A percentile compares a stretch with the other conserved stretches of the same genome.
These are phyloP conservation scores for Gambusia holbrooki DNA, from an alignment of 2,113 vertebrate species.

Conservation along the genomic window DNA sequence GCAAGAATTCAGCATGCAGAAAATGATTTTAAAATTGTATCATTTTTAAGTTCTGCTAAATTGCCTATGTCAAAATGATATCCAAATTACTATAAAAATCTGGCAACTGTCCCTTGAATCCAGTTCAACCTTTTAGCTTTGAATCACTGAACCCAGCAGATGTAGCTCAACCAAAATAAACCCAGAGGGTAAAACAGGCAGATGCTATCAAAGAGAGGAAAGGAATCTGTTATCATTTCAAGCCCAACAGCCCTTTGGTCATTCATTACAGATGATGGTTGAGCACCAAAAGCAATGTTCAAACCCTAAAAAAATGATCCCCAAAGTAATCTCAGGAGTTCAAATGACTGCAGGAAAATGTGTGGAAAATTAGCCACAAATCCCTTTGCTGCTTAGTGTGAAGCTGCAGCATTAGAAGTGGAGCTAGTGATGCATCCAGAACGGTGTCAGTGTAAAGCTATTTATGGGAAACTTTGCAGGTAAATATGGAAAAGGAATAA, in stretches of 20 bases:
- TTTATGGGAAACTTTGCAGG: background rate
- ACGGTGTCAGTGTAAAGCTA: background rate
- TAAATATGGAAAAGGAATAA: background rate
- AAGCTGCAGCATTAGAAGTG: slow-evolving; percentile 14
- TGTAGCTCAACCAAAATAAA: slow-evolving; percentile 20
- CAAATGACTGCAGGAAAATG: background rate
- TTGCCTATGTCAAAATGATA: background rate
- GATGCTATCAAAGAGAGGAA: slow-evolving; percentile 12
- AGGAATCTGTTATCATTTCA: slow-evolving; percentile 17
- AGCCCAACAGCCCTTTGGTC: slow-evolving; percentile 7
- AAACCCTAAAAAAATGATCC: background rate
- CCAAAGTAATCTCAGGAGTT: slow-evolving; percentile 4
- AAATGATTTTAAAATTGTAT: background rate
- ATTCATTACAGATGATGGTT: slow-evolving; percentile 17
- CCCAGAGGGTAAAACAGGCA: slow-evolving; percentile 20
- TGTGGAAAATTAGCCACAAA: slow-evolving; percentile 2
- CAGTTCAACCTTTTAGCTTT: slow-evolving; percentile 1
- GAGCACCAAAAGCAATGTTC: background rate
- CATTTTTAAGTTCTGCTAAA: background rate
- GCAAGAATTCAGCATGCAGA: background rate
- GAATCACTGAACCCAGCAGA: slow-evolving; percentile 17
- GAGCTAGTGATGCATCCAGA: background rate
- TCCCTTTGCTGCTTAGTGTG: slow-evolving; percentile 3
- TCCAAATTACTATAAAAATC: background rate
- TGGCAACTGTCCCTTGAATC: background rate